Base-by-base conservation (phyloP, 2,113 vertebrate species). In the Elgaria multicarinata region DNA sequence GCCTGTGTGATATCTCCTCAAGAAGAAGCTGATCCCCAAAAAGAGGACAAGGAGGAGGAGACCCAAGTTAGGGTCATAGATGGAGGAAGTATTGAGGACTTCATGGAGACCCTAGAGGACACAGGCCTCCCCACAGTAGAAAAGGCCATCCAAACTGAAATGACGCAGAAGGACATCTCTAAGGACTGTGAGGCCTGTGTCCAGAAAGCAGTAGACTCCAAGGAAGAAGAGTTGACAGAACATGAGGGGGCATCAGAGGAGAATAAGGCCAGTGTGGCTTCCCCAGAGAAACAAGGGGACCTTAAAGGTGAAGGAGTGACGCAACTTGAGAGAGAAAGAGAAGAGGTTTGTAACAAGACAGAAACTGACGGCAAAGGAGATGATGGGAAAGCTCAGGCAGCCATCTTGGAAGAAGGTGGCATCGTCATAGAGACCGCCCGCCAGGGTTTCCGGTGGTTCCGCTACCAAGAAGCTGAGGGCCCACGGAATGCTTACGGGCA, bases 391-490 rank as follows among this genome's bases (percentile, higher is more conserved):
- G 14, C 0, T 33, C 33, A 55, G 18, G 28, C 3, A 1, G 42
- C 33, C 81, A 22, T 42, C 26, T 84, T 85, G 58, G 62, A 24
- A 53, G 44, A 78, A 69, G 44, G 12, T 5, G 88, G 88, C 18
- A 78, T 89, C 8, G 82, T 24, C 24, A 78, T 85, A 26, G 88
- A 89, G 74, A 44, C n/a, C 1, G 74, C 82, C 3, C 88, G 88
- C 16, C 88, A 89, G 64, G 64, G 74, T 55, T 89, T 89, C 82
- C 74, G 88, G n/a, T 89, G 88, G 88, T 89, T 85, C 26, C 18
- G 74, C 74, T 89, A 85, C 74, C 82, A 67, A 83, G 82, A 84
- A 69, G 12, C 62, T 5, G 82, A 89, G n/a, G 88, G 82, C 20
- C 88, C 88, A 0, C 82, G 74, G 8, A 84, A 85, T 20, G 82